Evolutionary conservation across 23 tunicate genomes (phyloP).

Genomic region (Pegea sp.): DNA sequence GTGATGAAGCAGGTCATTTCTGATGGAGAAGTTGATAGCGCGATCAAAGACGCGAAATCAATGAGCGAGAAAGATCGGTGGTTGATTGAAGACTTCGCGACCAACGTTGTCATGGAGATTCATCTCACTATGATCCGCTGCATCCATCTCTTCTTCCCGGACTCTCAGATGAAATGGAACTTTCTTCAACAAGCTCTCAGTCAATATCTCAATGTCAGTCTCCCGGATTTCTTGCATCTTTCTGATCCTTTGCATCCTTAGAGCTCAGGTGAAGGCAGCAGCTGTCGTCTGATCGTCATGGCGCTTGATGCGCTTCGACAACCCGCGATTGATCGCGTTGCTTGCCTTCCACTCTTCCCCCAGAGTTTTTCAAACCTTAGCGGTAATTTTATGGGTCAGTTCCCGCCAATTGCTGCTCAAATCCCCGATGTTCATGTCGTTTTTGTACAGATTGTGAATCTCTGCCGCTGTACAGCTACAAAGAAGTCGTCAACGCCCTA

Average conservation of each 20-base stretch:
- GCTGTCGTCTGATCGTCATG: no score
- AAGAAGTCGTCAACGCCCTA: no score
- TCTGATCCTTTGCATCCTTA: no score
- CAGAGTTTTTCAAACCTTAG: constrained; percentile 30
- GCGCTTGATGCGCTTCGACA: constrained; percentile 43
- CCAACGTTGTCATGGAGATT: constrained; percentile 30
- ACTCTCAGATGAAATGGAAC: constrained; percentile 34
- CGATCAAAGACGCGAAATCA: no score
- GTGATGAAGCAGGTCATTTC: no score
- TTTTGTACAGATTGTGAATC: no score
- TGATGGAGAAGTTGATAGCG: no score
- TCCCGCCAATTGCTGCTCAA: constrained; percentile 5
- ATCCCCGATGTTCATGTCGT: constrained; percentile 13
- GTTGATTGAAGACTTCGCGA: constrained; percentile 3
- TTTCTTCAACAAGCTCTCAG: constrained; percentile 23
- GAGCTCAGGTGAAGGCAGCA: no score
- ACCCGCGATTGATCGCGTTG: constrained; percentile 20
- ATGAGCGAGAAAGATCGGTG: neutral
- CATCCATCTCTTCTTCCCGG: constrained; percentile 24
- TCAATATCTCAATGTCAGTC: constrained; percentile 17
- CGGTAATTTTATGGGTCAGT: no score
- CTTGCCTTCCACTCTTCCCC: constrained; percentile 59
- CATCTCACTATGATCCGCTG: constrained; percentile 28
- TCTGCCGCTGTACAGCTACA: no score
- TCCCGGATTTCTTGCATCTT: neutral